Percentiles rank a stretch among this genome's conserved stretches.
Conservation (phyloP, 2,113 vertebrate genomes). For the Odontesthes bonariensis region DNA sequence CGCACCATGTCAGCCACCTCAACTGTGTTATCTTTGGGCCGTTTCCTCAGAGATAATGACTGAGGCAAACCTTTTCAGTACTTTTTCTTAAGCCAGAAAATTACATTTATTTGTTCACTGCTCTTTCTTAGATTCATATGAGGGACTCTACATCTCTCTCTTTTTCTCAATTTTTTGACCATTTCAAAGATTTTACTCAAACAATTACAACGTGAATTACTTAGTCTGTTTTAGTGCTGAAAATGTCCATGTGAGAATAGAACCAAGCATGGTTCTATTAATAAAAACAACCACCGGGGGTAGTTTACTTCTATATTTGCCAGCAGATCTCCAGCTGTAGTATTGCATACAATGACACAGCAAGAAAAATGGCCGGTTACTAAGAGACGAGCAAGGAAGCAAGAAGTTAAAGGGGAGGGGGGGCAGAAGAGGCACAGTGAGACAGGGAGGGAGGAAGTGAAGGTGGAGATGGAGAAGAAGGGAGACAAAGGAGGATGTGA, state of each 20-base stretch:
- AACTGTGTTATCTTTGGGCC: background rate
- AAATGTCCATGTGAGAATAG: too few species aligned
- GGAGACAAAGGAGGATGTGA: conserved; percentile 1
- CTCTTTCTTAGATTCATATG: too few species aligned
- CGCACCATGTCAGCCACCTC: conserved; percentile 17
- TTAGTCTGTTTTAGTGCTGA: too few species aligned
- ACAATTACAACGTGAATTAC: too few species aligned
- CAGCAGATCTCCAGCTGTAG: background rate
- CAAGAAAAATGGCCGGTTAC: conserved; percentile 60
- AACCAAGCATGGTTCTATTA: background rate
- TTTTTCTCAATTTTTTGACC: too few species aligned
- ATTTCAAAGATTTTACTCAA: too few species aligned
- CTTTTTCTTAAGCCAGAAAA: background rate
- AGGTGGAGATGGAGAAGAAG: conserved; percentile 47
- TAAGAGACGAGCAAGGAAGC: conserved; percentile 53
- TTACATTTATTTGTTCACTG: background rate
- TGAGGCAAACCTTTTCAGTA: background rate
- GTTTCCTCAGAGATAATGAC: background rate
- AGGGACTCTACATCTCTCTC: too few species aligned
- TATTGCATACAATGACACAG: conserved; percentile 59
- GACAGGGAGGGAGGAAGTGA: conserved; percentile 55
- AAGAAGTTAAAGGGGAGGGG: conserved; percentile 64
- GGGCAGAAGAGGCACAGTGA: conserved; percentile 46
- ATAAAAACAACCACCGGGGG: background rate
- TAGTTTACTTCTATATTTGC: conserved; percentile 5